phyloP scores from a whole-genome alignment of 2,888 invertebrate species.

The Sphinx pinastri region DNA sequence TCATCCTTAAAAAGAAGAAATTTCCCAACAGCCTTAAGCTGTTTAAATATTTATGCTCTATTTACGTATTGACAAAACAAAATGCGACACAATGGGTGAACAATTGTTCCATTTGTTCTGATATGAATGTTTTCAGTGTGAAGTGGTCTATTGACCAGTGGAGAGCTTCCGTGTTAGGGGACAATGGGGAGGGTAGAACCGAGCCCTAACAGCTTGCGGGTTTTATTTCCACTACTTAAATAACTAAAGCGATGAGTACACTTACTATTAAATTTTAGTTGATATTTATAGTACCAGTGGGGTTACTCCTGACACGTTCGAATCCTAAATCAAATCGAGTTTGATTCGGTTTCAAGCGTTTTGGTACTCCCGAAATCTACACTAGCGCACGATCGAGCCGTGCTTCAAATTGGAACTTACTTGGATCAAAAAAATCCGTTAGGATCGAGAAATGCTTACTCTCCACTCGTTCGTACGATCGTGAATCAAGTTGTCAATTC shows the following conservation, averaged over 20 bases:
- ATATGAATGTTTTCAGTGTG: constrained; percentile 37
- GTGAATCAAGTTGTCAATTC: no score
- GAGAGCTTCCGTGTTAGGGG: constrained; percentile 63
- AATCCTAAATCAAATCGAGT: no score
- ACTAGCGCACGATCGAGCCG: no score
- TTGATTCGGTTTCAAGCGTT: no score
- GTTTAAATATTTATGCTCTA: constrained; percentile 78
- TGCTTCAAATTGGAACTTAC: no score
- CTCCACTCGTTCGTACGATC: no score
- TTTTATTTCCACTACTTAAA: constrained; percentile 7
- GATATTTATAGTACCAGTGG: no score
- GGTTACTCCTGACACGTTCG: no score
- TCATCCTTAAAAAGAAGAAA: constrained; percentile 23
- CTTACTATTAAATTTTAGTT: no score
- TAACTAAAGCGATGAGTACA: background rate
- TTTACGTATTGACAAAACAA: constrained; percentile 79
- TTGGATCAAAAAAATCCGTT: no score
- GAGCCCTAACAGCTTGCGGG: constrained; percentile 4
- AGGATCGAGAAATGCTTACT: no score
- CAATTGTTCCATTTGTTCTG: constrained; percentile 54
- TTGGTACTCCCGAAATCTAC: no score
- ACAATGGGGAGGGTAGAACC: constrained; percentile 28
- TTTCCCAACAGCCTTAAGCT: constrained; percentile 56
- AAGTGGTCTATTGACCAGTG: constrained; percentile 65
- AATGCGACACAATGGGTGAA: constrained; percentile 64